These are phyloP conservation scores for Drosophila albomicans DNA, from an alignment of 1,140 invertebrate genomes.

Conservation along the genomic window DNA sequence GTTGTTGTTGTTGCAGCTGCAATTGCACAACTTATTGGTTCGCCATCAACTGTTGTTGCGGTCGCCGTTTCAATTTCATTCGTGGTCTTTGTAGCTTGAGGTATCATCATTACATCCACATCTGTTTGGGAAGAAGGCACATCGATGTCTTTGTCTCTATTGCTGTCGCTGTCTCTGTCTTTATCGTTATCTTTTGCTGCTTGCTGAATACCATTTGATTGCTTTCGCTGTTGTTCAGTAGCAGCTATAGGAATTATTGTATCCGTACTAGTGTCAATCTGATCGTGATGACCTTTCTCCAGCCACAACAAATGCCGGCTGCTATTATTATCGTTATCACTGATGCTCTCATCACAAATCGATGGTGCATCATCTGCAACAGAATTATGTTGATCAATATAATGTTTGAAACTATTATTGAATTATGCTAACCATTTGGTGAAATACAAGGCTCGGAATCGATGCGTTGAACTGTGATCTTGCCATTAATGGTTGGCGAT, in stretches of 20 bases:
- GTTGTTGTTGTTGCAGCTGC: constrained; percentile 3
- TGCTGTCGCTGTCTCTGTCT: constrained; percentile 5
- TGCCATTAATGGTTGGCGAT: constrained; percentile 27
- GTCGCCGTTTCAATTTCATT: neutral
- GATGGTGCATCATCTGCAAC: constrained; percentile 49
- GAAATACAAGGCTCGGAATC: constrained; percentile 35
- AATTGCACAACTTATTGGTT: constrained; percentile 15
- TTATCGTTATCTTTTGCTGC: constrained; percentile 10
- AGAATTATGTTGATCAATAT: neutral
- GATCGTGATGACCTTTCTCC: constrained; percentile 31
- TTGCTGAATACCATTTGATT: constrained; percentile 15
- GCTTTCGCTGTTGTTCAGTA: constrained; percentile 8
- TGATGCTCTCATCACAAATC: constrained; percentile 47
- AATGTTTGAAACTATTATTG: neutral
- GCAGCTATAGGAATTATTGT: constrained; percentile 82
- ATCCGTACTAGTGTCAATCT: constrained; percentile 85
- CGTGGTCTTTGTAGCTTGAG: constrained; percentile 34
- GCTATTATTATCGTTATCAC: constrained; percentile 57
- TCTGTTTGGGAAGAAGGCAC: constrained; percentile 34
- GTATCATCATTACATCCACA: constrained; percentile 29
- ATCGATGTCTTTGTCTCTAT: constrained; percentile 16
- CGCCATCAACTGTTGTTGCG: constrained; percentile 1
- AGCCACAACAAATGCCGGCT: constrained; percentile 56
- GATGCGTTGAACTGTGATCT: constrained; percentile 44
- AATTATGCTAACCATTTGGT: constrained; percentile 29